phyloP scores from a whole-genome alignment of 2,113 vertebrate species.

The Xiphophorus hellerii region DNA sequence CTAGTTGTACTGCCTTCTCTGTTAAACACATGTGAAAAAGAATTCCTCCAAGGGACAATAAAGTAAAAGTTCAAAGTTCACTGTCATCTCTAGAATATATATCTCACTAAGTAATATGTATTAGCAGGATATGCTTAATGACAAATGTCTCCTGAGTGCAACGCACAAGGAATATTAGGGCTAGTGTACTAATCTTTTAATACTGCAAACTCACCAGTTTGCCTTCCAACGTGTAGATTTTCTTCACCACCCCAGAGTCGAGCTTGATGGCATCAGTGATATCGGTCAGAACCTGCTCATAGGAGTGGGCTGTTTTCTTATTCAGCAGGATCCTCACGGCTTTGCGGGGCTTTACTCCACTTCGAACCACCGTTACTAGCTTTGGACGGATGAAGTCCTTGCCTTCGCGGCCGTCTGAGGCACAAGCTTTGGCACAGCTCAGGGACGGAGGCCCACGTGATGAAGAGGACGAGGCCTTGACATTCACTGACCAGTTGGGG shows the following conservation, averaged over 20 bases:
- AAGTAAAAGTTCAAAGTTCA: too few species aligned
- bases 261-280: slow-evolving; percentile 98
- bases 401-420: slow-evolving; percentile 83
- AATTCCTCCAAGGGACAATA: too few species aligned
- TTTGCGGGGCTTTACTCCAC: slow-evolving; percentile 94
- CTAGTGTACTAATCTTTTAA: not conserved
- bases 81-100: not conserved
- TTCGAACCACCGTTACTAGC: slow-evolving; percentile 95
- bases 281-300: slow-evolving; percentile 96
- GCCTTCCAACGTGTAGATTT: slow-evolving; percentile 94
- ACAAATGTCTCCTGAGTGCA: not conserved
- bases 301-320: slow-evolving; percentile 98
- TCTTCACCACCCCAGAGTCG: slow-evolving; percentile 96
- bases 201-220: slow-evolving; percentile 87
- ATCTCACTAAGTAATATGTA: not conserved
- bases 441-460: slow-evolving; percentile 86
- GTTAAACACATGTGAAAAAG: too few species aligned
- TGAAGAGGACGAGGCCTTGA: slow-evolving; percentile 84
- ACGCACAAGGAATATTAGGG: not conserved
- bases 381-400: slow-evolving; percentile 98
- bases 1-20: not conserved
- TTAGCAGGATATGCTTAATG: not conserved
- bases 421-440: slow-evolving; percentile 84
- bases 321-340: slow-evolving; percentile 95
- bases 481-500: slow-evolving; percentile 98